Percentiles rank a stretch among this genome's conserved stretches.
phyloP scores from a whole-genome alignment of 2,113 vertebrate species.

The Pachyramphus minor region DNA sequence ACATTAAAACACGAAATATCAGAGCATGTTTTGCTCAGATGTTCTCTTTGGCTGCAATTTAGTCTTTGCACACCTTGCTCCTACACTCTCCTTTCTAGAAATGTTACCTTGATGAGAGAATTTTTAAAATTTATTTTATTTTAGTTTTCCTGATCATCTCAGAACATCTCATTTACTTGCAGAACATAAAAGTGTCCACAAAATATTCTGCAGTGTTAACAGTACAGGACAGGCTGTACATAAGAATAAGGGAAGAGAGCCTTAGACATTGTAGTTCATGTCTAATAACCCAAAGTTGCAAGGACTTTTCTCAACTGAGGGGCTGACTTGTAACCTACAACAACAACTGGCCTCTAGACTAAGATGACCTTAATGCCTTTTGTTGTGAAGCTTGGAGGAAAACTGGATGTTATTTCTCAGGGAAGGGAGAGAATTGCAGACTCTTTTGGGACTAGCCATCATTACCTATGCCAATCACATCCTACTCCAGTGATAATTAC shows the following conservation, averaged over 20 bases:
- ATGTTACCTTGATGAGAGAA: neutral
- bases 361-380: neutral
- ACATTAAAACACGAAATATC: neutral
- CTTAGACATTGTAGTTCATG: neutral
- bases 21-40: neutral
- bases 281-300: neutral
- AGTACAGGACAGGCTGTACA: neutral
- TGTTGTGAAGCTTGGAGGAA: neutral
- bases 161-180: neutral
- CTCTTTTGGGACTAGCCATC: neutral
- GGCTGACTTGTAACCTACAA: neutral
- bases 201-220: neutral
- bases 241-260: neutral
- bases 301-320: neutral
- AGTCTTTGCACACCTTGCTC: neutral
- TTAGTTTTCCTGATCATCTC: neutral
- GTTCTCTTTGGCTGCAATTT: neutral
- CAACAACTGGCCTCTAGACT: neutral
- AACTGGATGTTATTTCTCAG: neutral
- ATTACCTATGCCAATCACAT: slow-evolving; percentile 17
- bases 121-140: neutral
- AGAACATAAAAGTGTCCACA: neutral
- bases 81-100: neutral
- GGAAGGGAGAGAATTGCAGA: neutral
- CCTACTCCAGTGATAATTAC: neutral